These are phyloP conservation scores for Reticulitermes lucifugus DNA, from an alignment of 2,888 invertebrate species.

Conservation along the genomic window DNA sequence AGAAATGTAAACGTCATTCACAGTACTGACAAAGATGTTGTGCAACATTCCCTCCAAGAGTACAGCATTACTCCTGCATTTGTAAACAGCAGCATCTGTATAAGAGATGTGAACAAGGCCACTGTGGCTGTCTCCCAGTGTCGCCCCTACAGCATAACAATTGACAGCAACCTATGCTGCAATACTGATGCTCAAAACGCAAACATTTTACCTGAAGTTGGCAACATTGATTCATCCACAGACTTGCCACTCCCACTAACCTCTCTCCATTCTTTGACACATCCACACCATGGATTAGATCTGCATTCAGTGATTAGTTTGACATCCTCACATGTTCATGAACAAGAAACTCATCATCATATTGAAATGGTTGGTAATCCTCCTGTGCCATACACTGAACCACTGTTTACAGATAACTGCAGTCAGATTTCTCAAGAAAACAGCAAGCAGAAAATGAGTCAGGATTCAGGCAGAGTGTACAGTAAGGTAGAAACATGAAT, in stretches of 20 bases:
- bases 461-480: too few relatives aligned
- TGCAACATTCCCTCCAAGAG: neutral
- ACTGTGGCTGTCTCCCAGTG: neutral
- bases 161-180: conserved; percentile 48
- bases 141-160: conserved; percentile 45
- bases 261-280: neutral
- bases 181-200: conserved; percentile 26
- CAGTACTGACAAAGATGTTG: neutral
- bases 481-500: too few relatives aligned
- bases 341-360: neutral
- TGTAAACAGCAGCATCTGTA: neutral
- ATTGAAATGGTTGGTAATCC: conserved; percentile 22
- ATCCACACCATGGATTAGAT: neutral
- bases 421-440: neutral
- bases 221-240: neutral
- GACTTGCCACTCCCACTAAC: neutral
- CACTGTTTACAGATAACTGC: neutral
- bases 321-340: neutral
- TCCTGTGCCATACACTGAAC: neutral
- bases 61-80: neutral
- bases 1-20: neutral
- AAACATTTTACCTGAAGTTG: neutral
- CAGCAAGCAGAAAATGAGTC: neutral
- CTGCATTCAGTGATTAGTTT: neutral
- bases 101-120: neutral